Base-by-base conservation (phyloP, 2,888 invertebrate species). In the Autographa pulchrina region DNA sequence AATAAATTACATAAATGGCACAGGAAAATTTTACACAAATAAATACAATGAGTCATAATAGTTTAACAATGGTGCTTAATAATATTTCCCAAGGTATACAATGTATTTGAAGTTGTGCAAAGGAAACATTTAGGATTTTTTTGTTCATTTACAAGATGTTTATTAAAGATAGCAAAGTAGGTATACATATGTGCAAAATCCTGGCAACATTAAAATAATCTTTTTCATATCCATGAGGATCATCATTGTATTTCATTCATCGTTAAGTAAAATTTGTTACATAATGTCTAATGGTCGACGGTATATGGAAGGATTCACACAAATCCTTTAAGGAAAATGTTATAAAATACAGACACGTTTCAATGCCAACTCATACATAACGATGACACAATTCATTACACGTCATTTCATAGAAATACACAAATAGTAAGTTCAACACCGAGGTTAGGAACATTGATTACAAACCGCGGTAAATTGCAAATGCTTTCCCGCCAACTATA, bases 251-350 rank as follows among this genome's bases (percentile, higher is more conserved):
- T 38, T 9, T 38, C 11, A 38, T 38, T 7, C 38, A 38, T 1
- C 0, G 5, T 38, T 38, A 38, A 38, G 38, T 38, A 38, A 38
- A 16, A 43, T 38, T 11, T 11, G 11, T 38, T 38, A 38, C 38
- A 38, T 38, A 35, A 25, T 35, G 3, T 35, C 0, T 35, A 35
- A n/a, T n/a, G n/a, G 35, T 6, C 35, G 35, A 35, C 2, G 6
- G 6, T 35, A 1, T 38, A 11, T 38, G 11, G 11, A 8, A 1
- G 25, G 13, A 25, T 56, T 25, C 13, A 7, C 13, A 18, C 6
- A 41, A 6, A 13, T 32, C 13, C 35, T 43, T 61, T 62, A 56
- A 75, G 79, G 79, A 78, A 78, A 77, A 77, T 16, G 0, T n/a
- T 54, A 38, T 58, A 54, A 75, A 70, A 70, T 65, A 65, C 25